These are phyloP conservation scores for Enteromius argenteus DNA, from an alignment of 2,797 vertebrate genomes.

Conservation along the genomic window DNA sequence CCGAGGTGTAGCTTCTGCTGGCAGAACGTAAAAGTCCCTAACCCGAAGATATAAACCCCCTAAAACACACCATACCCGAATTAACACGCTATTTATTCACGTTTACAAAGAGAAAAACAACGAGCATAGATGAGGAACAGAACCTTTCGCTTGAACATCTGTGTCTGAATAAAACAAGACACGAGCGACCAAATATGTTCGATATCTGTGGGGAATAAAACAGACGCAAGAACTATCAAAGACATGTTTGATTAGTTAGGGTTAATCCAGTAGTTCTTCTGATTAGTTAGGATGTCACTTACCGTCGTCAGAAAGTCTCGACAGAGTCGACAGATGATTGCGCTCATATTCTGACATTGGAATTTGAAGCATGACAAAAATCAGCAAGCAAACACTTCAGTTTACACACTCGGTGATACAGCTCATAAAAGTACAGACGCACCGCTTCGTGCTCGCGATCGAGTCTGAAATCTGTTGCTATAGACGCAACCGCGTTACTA, in stretches of 20 bases:
- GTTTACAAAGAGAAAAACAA: neutral
- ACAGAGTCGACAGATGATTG: conserved; percentile 64
- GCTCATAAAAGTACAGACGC: neutral
- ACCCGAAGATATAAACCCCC: conserved; percentile 82
- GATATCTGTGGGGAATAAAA: conserved; percentile 72
- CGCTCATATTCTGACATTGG: conserved; percentile 63
- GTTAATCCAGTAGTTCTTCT: neutral
- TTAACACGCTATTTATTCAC: neutral
- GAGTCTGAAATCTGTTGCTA: neutral
- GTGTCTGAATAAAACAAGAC: conserved; percentile 75
- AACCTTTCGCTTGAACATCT: conserved; percentile 80
- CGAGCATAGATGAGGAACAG: neutral
- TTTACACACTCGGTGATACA: neutral
- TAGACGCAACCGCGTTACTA: neutral
- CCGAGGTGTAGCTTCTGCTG: conserved; percentile 79
- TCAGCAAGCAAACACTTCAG: neutral
- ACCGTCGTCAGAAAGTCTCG: conserved; percentile 76
- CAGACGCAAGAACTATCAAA: neutral
- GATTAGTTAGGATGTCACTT: conserved; percentile 15
- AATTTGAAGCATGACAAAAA: conserved; percentile 15
- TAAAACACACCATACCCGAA: conserved; percentile 52
- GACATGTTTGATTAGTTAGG: neutral
- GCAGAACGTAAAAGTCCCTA: conserved; percentile 85
- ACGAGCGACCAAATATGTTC: conserved; percentile 78
- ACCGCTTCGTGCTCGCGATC: neutral